Conservation (phyloP, 1,140 invertebrate species). For the Ericerus pela region DNA sequence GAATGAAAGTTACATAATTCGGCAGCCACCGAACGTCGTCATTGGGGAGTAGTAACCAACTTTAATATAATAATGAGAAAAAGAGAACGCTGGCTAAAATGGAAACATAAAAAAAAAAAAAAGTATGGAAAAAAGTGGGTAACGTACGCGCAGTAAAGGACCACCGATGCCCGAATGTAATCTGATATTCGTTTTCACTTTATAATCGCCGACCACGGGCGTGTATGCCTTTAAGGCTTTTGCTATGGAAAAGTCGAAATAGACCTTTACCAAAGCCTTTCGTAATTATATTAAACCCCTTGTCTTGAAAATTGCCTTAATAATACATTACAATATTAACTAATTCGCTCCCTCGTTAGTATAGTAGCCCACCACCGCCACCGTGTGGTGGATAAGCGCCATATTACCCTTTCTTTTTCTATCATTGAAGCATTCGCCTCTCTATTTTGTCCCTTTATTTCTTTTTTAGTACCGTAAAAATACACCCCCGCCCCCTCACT, state of each 20-base stretch:
- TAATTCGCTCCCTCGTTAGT: constrained; percentile 8
- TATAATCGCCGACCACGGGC: constrained; percentile 1
- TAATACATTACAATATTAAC: constrained; percentile 9
- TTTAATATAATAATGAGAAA: constrained; percentile 12
- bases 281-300: constrained; percentile 9
- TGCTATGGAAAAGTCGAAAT: constrained; percentile 1
- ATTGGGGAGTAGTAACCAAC: not conserved
- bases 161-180: not conserved
- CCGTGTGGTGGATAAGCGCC: no score
- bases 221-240: no score
- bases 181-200: constrained; percentile 9
- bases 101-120: no score
- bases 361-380: not conserved
- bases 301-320: constrained; percentile 5
- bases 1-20: not conserved
- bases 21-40: constrained; percentile 5
- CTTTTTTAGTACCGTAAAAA: no score
- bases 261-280: not conserved
- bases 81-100: no score
- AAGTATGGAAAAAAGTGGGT: no score
- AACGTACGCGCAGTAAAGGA: constrained; percentile 1
- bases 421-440: no score
- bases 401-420: no score
- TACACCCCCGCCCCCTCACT: no score
- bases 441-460: no score